phyloP scores from a whole-genome alignment of 2,113 vertebrate genomes.

The Neomonachus schauinslandi region DNA sequence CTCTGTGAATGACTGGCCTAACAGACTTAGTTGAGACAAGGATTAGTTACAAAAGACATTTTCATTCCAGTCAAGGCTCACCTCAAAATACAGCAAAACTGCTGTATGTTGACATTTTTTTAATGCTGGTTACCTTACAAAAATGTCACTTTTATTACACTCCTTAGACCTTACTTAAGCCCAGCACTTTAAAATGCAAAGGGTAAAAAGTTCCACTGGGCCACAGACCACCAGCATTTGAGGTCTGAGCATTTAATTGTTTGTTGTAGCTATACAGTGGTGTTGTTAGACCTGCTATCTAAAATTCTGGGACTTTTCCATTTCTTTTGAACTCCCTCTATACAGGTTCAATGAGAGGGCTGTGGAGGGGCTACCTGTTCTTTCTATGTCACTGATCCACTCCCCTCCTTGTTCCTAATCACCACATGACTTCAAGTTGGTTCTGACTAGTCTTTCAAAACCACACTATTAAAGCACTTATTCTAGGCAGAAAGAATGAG shows the following conservation, averaged over 20 bases:
- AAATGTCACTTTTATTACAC: background rate
- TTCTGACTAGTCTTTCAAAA: background rate
- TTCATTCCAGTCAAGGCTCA: background rate
- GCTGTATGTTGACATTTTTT: background rate
- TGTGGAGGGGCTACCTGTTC: background rate
- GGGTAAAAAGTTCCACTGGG: background rate
- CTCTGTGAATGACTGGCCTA: background rate
- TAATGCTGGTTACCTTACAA: background rate
- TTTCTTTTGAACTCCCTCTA: background rate
- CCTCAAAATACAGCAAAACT: background rate
- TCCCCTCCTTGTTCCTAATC: accelerated
- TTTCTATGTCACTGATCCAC: background rate
- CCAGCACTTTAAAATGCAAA: slow-evolving; percentile 2
- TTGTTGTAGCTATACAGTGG: background rate
- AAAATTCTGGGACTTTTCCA: background rate
- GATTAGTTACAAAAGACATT: background rate
- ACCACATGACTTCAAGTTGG: background rate
- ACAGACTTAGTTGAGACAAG: background rate
- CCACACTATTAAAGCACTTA: background rate
- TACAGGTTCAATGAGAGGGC: background rate
- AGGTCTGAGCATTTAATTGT: background rate
- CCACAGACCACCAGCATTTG: background rate
- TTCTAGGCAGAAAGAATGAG: background rate
- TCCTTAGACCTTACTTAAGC: background rate
- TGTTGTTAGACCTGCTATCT: background rate